Percentiles rank a stretch among this genome's conserved stretches.
phyloP scores from a whole-genome alignment of 1,140 invertebrate genomes.

The Microplitis mediator region DNA sequence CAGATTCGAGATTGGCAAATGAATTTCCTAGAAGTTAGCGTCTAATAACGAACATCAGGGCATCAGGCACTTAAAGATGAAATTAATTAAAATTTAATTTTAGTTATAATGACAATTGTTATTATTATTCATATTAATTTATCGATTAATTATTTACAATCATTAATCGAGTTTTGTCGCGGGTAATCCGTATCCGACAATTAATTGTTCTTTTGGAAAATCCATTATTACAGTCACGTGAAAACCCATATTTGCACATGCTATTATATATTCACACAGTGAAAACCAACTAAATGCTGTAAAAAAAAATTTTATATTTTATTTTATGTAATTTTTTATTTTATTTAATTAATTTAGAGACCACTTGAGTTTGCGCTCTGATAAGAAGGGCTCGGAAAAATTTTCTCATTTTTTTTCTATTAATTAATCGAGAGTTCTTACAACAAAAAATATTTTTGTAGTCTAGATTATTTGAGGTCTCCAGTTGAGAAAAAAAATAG shows the following conservation, averaged over 20 bases:
- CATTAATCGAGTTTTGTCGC: constrained; percentile 54
- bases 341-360: not conserved
- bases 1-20: constrained; percentile 17
- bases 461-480: no score
- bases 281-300: constrained; percentile 94
- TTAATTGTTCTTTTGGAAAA: constrained; percentile 80
- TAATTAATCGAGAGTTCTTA: no score
- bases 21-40: constrained; percentile 8
- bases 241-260: constrained; percentile 89
- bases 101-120: not conserved
- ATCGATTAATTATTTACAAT: not conserved
- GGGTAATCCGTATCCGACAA: constrained; percentile 69
- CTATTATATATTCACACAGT: constrained; percentile 88
- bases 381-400: no score
- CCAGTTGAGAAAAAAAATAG: no score
- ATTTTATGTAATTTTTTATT: not conserved
- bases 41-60: constrained; percentile 42
- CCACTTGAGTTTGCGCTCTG: no score
- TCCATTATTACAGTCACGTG: constrained; percentile 86
- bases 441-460: no score
- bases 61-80: constrained; percentile 54
- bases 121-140: not conserved
- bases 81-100: constrained; percentile 9
- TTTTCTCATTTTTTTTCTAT: no score
- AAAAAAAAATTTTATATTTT: constrained; percentile 44